Base-by-base conservation (phyloP, 2,113 vertebrate genomes). In the Apus apus region DNA sequence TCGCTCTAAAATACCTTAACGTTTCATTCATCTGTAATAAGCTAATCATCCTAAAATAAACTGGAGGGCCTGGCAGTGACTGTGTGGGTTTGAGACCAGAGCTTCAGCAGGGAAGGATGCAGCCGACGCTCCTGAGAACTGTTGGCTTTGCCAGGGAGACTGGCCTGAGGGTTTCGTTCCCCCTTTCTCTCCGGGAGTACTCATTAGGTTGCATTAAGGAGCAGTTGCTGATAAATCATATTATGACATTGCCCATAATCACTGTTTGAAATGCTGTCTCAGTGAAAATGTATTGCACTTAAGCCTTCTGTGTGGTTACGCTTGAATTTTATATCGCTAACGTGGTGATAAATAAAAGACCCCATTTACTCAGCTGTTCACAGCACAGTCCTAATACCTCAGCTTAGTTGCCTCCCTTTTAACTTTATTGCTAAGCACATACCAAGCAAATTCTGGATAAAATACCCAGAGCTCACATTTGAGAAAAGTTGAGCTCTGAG, bases 1-100 rank as follows among this genome's bases (percentile, higher is more conserved):
- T 97, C 97, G 45, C 95, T 97, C 95, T 57, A 9, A 97, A 70
- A 95, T 96, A 95, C 96, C 91, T 96, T 56, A 78, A 66, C 5
- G 10, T 93, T 93, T 85, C 95, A 87, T 97, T 98, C 91, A 97
- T 89, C 93, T 97, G 89, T 60, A 81, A 58, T 93, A 92, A 91
- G 94, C 89, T 94, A 86, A 96, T 88, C 93, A 50, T 27, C 96
- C 96, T 78, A 77, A 96, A 93, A 97, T 79, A 95, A 96, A 94
- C 91, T n/a, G 48, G 21, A 14, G 85, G 93, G 97, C 94, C 62
- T 79, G 86, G 61, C 89, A 92, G 25, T 93, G 76, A 48, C 30
- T 30, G 77, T 89, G 86, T 78, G 76, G 91, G 58, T 80, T 77
- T 73, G 85, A 72, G 82, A 17, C 58, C 30, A n/a, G 72, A 94